Evolutionary conservation across 1,140 invertebrate species (phyloP), one percentile per base, ranked within the genome.

Genomic region (Drosophila mauritiana): DNA sequence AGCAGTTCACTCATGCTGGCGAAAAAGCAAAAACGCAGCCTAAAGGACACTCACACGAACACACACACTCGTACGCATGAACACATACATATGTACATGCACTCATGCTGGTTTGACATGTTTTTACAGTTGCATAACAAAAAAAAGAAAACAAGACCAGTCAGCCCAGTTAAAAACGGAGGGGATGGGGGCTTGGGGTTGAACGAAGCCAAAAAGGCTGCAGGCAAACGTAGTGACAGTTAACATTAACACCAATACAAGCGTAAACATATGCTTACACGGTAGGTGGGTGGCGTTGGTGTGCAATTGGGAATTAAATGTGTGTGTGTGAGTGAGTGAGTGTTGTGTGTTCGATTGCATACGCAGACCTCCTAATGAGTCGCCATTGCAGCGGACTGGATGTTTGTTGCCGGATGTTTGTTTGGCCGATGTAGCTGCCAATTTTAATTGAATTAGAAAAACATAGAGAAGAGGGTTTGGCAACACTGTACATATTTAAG

Each of bases 371-470:
- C 61, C 67, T 86, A 86, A 88, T 88, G 80, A 82, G 79, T 42
- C 55, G 52, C 13, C 17, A 39, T 49, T 61, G 69, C 57, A 34
- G 17, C 67, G 63, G 45, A 31, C 40, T 55, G 45, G 25, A 42
- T 56, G 48, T 49, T 52, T 34, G 46, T 39, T 56, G 45, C 12
- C 62, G 15, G 31, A 31, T 31, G 31, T 31, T 7, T 37, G 22
- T 65, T 69, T 54, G 56, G 22, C 68, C 54, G 69, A 79, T 53
- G 48, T 40, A 76, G 65, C 65, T 69, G 79, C 74, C 79, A 89
- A 88, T 88, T 88, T 89, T 88, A 88, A 88, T 88, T 88, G 84
- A 88, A 88, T 88, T 88, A 73, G 80, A 80, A 89, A 83, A 73
- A 76, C 62, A 68, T 65, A 65, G 12, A 69, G 5, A n/a, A 25